A percentile compares a stretch with the other conserved stretches of the same genome.
These are phyloP conservation scores for Helleia helle DNA, from an alignment of 2,888 invertebrate genomes.

Conservation along the genomic window DNA sequence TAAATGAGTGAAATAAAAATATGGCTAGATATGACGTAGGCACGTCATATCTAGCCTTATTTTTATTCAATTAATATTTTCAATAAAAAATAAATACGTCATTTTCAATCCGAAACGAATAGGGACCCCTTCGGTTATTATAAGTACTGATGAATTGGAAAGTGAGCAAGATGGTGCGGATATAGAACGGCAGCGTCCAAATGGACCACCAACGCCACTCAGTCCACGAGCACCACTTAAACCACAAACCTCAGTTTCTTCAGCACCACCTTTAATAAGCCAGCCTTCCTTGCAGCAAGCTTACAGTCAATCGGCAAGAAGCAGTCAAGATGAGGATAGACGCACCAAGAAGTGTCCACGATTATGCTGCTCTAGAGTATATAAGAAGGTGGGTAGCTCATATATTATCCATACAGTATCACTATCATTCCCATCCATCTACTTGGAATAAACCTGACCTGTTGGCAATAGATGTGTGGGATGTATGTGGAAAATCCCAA, in stretches of 20 bases:
- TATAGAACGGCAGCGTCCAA: conserved; percentile 50
- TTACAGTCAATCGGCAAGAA: conserved; percentile 69
- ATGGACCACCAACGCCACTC: conserved; percentile 62
- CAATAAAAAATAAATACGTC: too few relatives aligned
- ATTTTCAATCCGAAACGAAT: conserved; percentile 86
- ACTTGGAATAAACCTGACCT: too few relatives aligned
- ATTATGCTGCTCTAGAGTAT: conserved; percentile 87
- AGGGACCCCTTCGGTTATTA: conserved; percentile 79
- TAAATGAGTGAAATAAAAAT: conserved; percentile 25
- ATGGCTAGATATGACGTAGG: conserved; percentile 83
- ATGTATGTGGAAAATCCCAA: too few relatives aligned
- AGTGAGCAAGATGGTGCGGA: conserved; percentile 42
- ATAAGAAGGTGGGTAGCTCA: conserved; percentile 86
- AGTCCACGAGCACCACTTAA: conserved; percentile 61
- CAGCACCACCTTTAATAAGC: conserved; percentile 58
- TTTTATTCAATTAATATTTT: too few relatives aligned
- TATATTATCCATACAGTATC: too few relatives aligned
- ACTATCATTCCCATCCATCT: too few relatives aligned
- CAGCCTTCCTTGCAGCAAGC: conserved; percentile 66
- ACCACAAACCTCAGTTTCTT: conserved; percentile 63
- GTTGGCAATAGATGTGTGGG: too few relatives aligned
- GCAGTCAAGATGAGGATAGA: conserved; percentile 77
- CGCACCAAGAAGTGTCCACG: conserved; percentile 76
- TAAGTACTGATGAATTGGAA: conserved; percentile 77
- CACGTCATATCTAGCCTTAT: too few relatives aligned